Evolutionary conservation across 2,888 invertebrate genomes (phyloP), one percentile per base, ranked within the genome.

Genomic region (Eutolmus rufibarbis): DNA sequence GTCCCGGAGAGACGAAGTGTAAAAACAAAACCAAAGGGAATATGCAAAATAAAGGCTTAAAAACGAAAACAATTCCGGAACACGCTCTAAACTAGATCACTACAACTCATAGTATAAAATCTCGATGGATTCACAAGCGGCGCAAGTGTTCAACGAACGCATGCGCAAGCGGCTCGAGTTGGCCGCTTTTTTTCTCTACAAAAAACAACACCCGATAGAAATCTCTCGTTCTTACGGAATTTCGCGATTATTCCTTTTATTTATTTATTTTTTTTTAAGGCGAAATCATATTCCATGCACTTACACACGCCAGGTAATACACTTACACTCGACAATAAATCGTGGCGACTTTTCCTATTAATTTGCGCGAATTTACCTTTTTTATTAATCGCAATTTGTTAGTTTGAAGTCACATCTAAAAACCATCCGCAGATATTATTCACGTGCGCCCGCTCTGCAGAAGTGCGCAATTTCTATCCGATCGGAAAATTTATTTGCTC

Each of bases 51-150:
- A 57, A 23, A 82, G 37, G 51, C 28, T 51, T 28, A 56, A 51
- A 56, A 56, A 46, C 43, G 14, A 77, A 77, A 34, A 46, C 46
- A 66, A 57, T 57, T 82, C 28, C 66, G 51, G 16, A 82, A 57
- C 82, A 82, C 51, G 56, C 82, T 82, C 66, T 66, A 82, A 82
- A 82, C 57, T 82, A 82, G 82, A 82, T 66, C 82, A 82, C 82
- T 37, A n/a, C 23, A 46, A 37, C 46, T 79, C 79, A 37, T 19
- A 28, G 81, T 51, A 81, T 56, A 56, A 51, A n/a, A 51, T 51
- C 51, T 5, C 51, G 51, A 51, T n/a, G 51, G n/a, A 82, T 19
- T 82, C 82, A 57, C 66, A 82, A 28, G 56, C 81, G 19, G 82
- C 57, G n/a, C 66, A 82, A 82, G 57, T 66, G 66, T 82, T 57